Base-by-base conservation (phyloP, 2,113 vertebrate genomes). In the Zosterops pallidus region DNA sequence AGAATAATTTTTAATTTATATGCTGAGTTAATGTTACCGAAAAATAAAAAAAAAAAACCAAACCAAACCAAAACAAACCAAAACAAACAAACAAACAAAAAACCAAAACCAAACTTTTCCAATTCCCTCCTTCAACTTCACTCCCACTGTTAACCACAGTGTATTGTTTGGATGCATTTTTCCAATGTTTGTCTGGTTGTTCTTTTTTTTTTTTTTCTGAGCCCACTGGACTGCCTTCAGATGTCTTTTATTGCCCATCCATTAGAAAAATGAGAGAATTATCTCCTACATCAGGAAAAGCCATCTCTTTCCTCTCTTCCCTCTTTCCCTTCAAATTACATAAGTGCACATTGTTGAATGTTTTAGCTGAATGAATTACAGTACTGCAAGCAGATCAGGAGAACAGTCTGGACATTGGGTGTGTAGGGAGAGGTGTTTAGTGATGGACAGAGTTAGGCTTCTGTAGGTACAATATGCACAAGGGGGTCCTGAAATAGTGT, bases 221-320 rank as follows among this genome's bases (percentile, higher is more conserved):
- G 4, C 3, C 37, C 49, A 55, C 53, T 76, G 31, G 39, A 89
- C 60, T 94, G 83, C 42, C 83, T 96, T 96, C 63, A 90, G 59
- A 94, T 77, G 33, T 87, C n/a, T 95, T 86, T 86, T 95, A 68
- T 92, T 96, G 42, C 39, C 69, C 26, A 79, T 70, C 39, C 57
- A 55, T 83, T 85, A 92, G 72, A 93, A 95, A 85, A 22, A n/a
- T 17, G 44, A 44, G 6, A 68, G 90, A 95, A 68, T 77, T 24
- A 55, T 85, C 75, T 69, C 96, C 78, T 95, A 41, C 28, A 57
- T 89, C 72, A 74, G 59, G 41, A 96, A 64, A 71, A 93, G 13
- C 41, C 39, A 82, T 21, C 22, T 70, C 84, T 67, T 68, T 68
- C 68, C 33, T 24, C 11, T 86, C 76, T 88, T 57, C 39, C 42